Evolutionary conservation across 2,888 invertebrate genomes (phyloP), one percentile per base, ranked within the genome.

Genomic region (Anticlea derivata): DNA sequence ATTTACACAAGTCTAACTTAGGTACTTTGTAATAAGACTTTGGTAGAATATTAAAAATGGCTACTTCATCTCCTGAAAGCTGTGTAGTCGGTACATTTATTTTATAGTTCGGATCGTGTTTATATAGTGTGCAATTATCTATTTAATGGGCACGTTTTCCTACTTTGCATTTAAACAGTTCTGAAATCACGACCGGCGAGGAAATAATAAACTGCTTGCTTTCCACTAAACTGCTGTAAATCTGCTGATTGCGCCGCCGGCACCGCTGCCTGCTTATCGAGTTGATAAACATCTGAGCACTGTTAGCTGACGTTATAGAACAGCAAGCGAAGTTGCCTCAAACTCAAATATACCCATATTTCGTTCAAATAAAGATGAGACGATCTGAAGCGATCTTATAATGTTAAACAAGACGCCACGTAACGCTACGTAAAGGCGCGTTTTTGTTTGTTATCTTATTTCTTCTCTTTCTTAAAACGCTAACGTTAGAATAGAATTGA

Each of bases 201-300:
- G 37, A 31, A 37, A 13, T 13, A 30, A 29, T 29, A 37, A 45
- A 37, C 20, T 20, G n/a, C 10, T 11, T 7, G 35, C 35, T 8
- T 27, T 13, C 12, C 26, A 7, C 27, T 29, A 23, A 45, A 8
- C 26, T 27, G 35, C 35, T 17, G 37, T 30, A 38, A 24, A 10
- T 30, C 30, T 7, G 13, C 17, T 20, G 35, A 22, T 35, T 17
- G 27, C 39, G 39, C n/a, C n/a, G 11, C 2, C 7, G 13, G 7
- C 11, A 1, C 1, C 17, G 30, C 29, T 23, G 23, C 37, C 29
- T 23, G 23, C 37, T 37, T 29, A 34, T 35, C 44, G n/a, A 3
- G 5, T 7, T 8, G 45, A 45, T 45, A 45, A 29, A 2, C 29
- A 45, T 35, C 45, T 24, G 45, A 37, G n/a, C 23, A 24, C 24